Base-by-base conservation (phyloP, 53 echinoderm and acorn worm genomes). In the Actinopyga echinites region DNA sequence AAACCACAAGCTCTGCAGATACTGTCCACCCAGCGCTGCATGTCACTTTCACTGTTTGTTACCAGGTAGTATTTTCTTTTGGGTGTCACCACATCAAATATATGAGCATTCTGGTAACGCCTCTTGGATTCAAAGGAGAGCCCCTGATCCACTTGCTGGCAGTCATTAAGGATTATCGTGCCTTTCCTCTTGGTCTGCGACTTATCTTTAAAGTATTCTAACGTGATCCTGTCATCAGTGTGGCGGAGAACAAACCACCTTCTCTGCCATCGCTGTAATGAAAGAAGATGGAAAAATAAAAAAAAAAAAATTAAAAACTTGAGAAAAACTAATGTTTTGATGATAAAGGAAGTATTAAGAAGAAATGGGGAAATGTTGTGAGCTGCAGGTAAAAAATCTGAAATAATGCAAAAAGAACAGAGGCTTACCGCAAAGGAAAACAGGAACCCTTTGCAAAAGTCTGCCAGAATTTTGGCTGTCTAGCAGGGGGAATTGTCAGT, bases 1-100 rank as follows among this genome's bases (percentile, higher is more conserved):
- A 99, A 99, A 9, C 99, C 99, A 67, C 99, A 99, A 61, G 92
- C 99, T 40, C 83, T 45, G 44, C 99, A 99, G 65, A 99, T 94
- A 35, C 79, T 88, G 31, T 89, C 88, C 59, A 95, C 95, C 99
- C 99, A 99, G 33, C 89, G 92, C 56, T 92, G 82, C 99, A 99
- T 99, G 55, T 99, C 99, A 17, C 59, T 75, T 83, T 99, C 99
- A 21, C 92, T 82, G 75, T 86, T 84, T 19, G 91, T 87, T 54
- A 99, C 99, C 68, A 99, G 91, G 90, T 90, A 95, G 83, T 90
- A 99, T 74, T 90, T 99, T 35, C 99, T 74, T 57, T 92, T 89
- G 58, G 88, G 89, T 13, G 99, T 99, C 52, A 95, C 95, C 22
- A 97, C 82, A 79, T 89, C 92, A 73, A 99, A 99, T 84, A 99